Evolutionary conservation across 2,113 vertebrate species (phyloP).

Genomic region (Strigops habroptila): DNA sequence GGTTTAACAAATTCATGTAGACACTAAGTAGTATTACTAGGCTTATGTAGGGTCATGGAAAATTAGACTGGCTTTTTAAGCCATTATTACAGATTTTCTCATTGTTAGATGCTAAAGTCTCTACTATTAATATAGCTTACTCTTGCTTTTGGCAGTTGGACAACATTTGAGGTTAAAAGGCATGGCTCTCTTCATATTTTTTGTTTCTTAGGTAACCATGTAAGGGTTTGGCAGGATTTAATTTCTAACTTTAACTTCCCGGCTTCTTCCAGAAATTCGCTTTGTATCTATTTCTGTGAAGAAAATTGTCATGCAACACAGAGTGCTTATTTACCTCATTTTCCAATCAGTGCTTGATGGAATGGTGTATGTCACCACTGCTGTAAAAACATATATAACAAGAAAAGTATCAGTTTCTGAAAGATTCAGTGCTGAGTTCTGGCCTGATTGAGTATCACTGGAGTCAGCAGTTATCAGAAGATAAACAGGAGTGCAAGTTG

Average conservation of each 20-base stretch:
- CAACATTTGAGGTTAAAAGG: background rate
- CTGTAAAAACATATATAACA: background rate
- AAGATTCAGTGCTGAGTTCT: background rate
- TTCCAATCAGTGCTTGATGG: background rate
- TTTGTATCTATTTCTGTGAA: background rate
- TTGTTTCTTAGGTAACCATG: background rate
- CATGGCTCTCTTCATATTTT: background rate
- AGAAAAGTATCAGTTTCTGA: background rate
- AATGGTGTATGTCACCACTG: background rate
- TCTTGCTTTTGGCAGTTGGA: background rate
- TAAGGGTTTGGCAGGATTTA: background rate
- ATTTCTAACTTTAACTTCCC: background rate
- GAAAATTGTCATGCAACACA: background rate
- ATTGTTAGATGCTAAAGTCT: background rate
- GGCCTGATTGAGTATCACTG: background rate
- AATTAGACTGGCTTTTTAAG: slow-evolving; percentile 33
- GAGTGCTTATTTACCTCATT: background rate
- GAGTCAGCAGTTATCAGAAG: background rate
- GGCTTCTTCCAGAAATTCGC: background rate
- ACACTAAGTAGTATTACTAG: slow-evolving; percentile 21
- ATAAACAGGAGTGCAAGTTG: background rate
- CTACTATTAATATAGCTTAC: background rate
- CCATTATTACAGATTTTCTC: background rate
- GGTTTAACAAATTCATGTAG: slow-evolving; percentile 31
- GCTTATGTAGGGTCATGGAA: slow-evolving; percentile 3